These are phyloP conservation scores for Ammospiza maritima DNA, from an alignment of 2,797 vertebrate species.

Conservation along the genomic window DNA sequence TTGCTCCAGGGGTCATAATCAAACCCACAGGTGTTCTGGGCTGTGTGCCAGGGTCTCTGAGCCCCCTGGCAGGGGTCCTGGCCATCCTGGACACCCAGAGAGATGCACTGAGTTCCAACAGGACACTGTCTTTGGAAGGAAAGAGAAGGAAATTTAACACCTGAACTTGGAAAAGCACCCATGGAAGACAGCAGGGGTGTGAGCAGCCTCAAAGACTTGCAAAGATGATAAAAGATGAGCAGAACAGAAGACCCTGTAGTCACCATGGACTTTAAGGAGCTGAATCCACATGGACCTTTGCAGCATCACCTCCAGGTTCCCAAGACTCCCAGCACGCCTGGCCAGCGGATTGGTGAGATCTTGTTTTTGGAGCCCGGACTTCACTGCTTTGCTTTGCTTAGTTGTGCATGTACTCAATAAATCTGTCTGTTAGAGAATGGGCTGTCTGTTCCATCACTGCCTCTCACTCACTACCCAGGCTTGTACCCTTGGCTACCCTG, in stretches of 20 bases:
- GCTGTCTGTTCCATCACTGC: accelerated
- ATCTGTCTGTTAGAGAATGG: neutral
- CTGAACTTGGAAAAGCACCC: neutral
- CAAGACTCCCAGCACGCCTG: constrained; percentile 8
- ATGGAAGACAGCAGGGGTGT: neutral
- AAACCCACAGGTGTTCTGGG: no score
- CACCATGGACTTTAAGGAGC: neutral
- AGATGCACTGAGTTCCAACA: neutral
- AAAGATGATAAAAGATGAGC: neutral
- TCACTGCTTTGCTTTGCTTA: neutral
- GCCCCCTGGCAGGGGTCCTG: no score
- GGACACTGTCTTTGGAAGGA: neutral
- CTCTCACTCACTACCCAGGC: neutral
- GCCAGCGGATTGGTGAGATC: constrained; percentile 25
- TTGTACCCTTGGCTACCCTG: neutral
- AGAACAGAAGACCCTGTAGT: neutral
- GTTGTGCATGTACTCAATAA: constrained; percentile 31
- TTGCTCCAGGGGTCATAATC: no score
- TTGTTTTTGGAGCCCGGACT: neutral
- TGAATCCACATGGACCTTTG: constrained; percentile 26
- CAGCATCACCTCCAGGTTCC: neutral
- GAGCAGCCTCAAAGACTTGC: neutral
- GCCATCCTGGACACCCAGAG: no score
- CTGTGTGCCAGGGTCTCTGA: no score
- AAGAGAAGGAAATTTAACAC: neutral